These are phyloP conservation scores for Lochmaea capreae DNA, from an alignment of 2,888 invertebrate species.

Conservation along the genomic window DNA sequence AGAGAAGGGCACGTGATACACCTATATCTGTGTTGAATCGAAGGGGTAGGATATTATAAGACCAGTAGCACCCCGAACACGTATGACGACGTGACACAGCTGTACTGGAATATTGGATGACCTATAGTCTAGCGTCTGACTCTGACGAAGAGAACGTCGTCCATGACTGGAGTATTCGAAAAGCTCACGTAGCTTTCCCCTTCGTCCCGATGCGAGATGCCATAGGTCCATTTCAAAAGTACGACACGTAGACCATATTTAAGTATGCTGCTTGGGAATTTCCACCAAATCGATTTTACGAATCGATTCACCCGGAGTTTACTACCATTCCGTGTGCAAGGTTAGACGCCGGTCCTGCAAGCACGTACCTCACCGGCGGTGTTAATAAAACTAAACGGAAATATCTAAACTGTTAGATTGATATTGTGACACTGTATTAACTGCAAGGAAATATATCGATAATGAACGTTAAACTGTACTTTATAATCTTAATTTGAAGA, in stretches of 20 bases:
- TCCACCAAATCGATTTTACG: constrained; percentile 32
- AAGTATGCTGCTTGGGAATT: constrained; percentile 37
- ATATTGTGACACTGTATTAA: neutral
- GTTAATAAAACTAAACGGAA: neutral
- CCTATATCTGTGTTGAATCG: constrained; percentile 37
- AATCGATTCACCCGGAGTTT: constrained; percentile 21
- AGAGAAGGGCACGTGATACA: constrained; percentile 27
- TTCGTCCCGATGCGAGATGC: constrained; percentile 42
- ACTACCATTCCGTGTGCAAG: constrained; percentile 10
- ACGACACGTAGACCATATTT: constrained; percentile 39
- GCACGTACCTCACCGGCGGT: neutral
- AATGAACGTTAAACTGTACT: too few relatives aligned
- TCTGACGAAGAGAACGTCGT: constrained; percentile 51
- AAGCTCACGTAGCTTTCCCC: constrained; percentile 54
- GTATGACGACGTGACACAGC: constrained; percentile 65
- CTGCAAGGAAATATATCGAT: neutral
- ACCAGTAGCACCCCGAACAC: constrained; percentile 63
- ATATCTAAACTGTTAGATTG: neutral
- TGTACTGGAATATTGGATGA: constrained; percentile 63
- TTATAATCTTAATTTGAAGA: too few relatives aligned
- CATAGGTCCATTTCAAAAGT: constrained; percentile 46
- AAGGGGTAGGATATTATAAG: constrained; percentile 56
- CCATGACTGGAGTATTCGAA: constrained; percentile 60
- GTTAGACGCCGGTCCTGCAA: constrained; percentile 15
- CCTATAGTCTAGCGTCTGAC: constrained; percentile 62